These are phyloP conservation scores for Diloba caeruleocephala DNA, from an alignment of 2,888 invertebrate genomes.

Conservation along the genomic window DNA sequence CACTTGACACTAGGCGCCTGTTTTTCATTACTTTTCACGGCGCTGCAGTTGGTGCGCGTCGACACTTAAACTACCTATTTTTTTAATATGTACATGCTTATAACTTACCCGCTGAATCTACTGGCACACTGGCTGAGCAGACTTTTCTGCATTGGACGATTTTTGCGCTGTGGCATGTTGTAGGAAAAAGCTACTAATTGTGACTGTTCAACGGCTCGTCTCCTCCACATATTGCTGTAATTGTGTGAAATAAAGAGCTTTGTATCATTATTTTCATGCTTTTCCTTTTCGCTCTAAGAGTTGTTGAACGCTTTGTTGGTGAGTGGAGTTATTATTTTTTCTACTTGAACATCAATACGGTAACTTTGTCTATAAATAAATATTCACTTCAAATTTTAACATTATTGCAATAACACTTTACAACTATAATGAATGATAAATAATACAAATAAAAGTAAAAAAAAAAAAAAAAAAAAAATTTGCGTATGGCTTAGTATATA, in stretches of 20 bases:
- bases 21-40: slow-evolving; percentile 83
- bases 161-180: slow-evolving; percentile 64
- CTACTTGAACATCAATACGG: slow-evolving; percentile 14
- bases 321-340: slow-evolving; percentile 54
- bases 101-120: slow-evolving; percentile 33
- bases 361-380: slow-evolving; percentile 11
- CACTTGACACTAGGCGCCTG: slow-evolving; percentile 86
- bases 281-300: slow-evolving; percentile 54
- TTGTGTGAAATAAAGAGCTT: slow-evolving; percentile 86
- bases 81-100: slow-evolving; percentile 59
- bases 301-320: slow-evolving; percentile 51
- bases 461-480: too few relatives aligned
- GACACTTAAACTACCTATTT: slow-evolving; percentile 66
- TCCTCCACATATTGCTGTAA: slow-evolving; percentile 78
- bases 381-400: background rate
- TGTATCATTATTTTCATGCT: slow-evolving; percentile 80
- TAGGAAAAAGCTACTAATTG: slow-evolving; percentile 62
- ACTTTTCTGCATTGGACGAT: slow-evolving; percentile 27
- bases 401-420: too few relatives aligned
- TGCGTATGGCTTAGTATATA: too few relatives aligned
- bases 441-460: too few relatives aligned
- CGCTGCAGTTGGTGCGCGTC: slow-evolving; percentile 63
- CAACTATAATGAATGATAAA: too few relatives aligned
- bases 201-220: slow-evolving; percentile 66
- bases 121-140: slow-evolving; percentile 50